phyloP scores from a whole-genome alignment of 1,140 invertebrate genomes.

The Copidosoma floridanum region DNA sequence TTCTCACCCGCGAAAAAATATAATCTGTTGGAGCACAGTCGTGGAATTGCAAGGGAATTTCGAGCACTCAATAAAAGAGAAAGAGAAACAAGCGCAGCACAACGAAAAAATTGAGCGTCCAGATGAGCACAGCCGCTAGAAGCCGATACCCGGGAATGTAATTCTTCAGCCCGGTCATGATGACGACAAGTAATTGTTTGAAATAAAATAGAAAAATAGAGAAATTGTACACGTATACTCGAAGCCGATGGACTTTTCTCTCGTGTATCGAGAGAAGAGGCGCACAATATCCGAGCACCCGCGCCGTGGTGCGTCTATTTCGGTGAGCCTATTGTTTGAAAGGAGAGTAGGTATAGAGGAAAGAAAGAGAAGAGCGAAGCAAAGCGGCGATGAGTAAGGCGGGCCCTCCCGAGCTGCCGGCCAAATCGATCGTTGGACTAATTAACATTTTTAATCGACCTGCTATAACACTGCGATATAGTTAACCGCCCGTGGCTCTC shows the following conservation, averaged over 20 bases:
- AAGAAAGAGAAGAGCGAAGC: conserved; percentile 22
- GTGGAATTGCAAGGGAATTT: too few relatives aligned
- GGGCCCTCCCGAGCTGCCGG: conserved; percentile 41
- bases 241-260: conserved; percentile 6
- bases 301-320: conserved; percentile 36
- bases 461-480: too few relatives aligned
- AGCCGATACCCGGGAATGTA: conserved; percentile 10
- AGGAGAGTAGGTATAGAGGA: conserved; percentile 39
- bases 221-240: not conserved
- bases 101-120: conserved; percentile 11
- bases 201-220: too few relatives aligned
- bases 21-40: too few relatives aligned
- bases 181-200: too few relatives aligned
- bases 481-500: too few relatives aligned
- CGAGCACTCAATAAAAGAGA: conserved; percentile 5
- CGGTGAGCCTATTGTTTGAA: conserved; percentile 52
- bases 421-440: conserved; percentile 58
- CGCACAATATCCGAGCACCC: conserved; percentile 37
- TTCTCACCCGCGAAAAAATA: too few relatives aligned
- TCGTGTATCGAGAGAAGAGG: conserved; percentile 2
- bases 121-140: conserved; percentile 7
- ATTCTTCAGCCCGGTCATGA: conserved; percentile 8
- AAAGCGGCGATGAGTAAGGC: not conserved
- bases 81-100: conserved; percentile 9
- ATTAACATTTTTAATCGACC: conserved; percentile 60